Evolutionary conservation across 2,797 vertebrate genomes (phyloP), one percentile per base, ranked within the genome.

Genomic region (Muscicapa striata): DNA sequence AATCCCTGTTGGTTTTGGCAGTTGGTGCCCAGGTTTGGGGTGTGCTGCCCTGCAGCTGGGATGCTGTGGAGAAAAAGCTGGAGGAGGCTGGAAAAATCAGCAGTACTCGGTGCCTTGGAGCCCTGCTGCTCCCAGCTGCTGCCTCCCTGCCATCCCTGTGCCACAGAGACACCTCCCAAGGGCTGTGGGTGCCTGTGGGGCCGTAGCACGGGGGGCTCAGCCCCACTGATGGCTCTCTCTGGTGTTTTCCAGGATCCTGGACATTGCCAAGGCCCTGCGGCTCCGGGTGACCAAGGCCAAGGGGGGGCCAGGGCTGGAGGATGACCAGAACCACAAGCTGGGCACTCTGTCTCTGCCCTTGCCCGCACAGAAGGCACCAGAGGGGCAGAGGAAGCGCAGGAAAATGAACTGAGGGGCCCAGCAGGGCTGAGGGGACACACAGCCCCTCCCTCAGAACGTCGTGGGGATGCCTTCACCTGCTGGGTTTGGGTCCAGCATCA

Each of bases 261-360:
- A 99, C 91, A 95, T 99, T 1, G 99, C 99, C 5, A 99, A 97
- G 94, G 98, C 98, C 45, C 98, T 99, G 99, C 97, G 99, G 45
- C 95, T 99, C 96, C 98, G 97, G 80, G 78, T 99, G 54, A 96
- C 80, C 41, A 99, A 98, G 95, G 96, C 74, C 9, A 82, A 85
- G 40, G 90, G 97, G 29, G 73, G 32, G 6, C 97, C 81, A 2
- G 94, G 81, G 22, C 78, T 67, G 6, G 93, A 34, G n/a, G 20
- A 34, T 10, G 86, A 78, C 8, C 97, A 98, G 8, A 97, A 97
- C 9, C 98, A 99, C 97, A 98, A 86, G 59, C 69, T 98, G 43
- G 99, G 98, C 21, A 97, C 97, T 4, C 97, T 99, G 5, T 95
- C 97, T 40, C 95, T 99, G 14, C 99, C 99, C 3, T 94, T 99